Conservation (phyloP, 2,888 invertebrate genomes). For the Cataglyphis cursor region DNA sequence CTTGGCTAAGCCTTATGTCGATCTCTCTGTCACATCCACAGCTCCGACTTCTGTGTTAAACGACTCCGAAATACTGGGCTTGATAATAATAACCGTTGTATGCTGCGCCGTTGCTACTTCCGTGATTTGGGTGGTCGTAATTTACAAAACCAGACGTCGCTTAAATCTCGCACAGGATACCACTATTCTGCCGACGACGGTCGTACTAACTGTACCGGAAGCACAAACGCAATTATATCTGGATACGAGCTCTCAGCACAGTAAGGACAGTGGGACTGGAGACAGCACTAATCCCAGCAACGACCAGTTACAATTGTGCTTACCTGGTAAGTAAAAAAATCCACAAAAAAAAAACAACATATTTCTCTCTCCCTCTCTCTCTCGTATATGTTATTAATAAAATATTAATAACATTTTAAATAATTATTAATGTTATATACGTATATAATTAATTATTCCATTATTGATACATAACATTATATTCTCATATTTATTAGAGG, state of each 20-base stretch:
- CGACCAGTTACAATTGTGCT: conserved; percentile 88
- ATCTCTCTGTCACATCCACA: conserved; percentile 69
- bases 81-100: conserved; percentile 95
- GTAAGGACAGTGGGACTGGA: conserved; percentile 94
- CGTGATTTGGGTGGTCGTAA: conserved; percentile 96
- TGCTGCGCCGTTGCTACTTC: conserved; percentile 97
- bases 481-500: conserved; percentile 72
- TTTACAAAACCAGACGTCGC: conserved; percentile 93
- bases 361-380: neutral
- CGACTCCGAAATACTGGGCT: conserved; percentile 94
- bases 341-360: neutral
- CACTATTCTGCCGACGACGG: conserved; percentile 71
- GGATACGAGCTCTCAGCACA: conserved; percentile 92
- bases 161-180: conserved; percentile 86
- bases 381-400: neutral
- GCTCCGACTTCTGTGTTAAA: conserved; percentile 88
- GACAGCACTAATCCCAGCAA: conserved; percentile 93
- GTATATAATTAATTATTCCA: neutral
- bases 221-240: conserved; percentile 86
- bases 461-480: neutral
- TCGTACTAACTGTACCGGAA: conserved; percentile 74
- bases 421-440: neutral
- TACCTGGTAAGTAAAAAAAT: conserved; percentile 80
- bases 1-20: neutral
- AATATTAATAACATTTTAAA: neutral